Percentiles rank a stretch among this genome's conserved stretches.
phyloP scores from a whole-genome alignment of 1,140 invertebrate genomes.

The Drosophila pectinifera region DNA sequence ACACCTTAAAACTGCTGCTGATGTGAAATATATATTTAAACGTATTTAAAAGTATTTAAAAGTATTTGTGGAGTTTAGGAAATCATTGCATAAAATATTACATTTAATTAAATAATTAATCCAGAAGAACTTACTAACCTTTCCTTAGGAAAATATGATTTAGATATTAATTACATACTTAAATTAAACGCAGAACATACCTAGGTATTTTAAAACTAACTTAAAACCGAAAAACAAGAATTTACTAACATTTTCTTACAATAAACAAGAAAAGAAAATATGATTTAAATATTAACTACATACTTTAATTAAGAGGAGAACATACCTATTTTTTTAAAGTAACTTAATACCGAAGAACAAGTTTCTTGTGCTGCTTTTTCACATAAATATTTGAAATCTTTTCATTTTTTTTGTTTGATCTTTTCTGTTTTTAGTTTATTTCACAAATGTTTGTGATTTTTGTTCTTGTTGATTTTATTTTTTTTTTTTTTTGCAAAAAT shows the following conservation, averaged over 20 bases:
- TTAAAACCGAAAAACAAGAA: too few species aligned
- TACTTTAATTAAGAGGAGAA: neutral
- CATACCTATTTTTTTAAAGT: neutral
- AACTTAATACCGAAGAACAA: too few species aligned
- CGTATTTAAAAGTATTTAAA: too few species aligned
- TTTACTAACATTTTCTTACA: too few species aligned
- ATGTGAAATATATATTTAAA: too few species aligned
- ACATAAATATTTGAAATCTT: neutral
- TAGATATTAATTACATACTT: neutral
- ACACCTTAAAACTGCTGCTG: too few species aligned
- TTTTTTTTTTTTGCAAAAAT: conserved; percentile 3
- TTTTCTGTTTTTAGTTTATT: neutral
- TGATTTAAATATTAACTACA: neutral
- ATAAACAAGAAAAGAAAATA: too few species aligned
- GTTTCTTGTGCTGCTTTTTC: neutral
- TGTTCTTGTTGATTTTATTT: too few species aligned
- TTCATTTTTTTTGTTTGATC: neutral
- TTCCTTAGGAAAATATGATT: too few species aligned
- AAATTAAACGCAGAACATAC: too few species aligned
- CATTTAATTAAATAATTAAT: neutral
- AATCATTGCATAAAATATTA: neutral
- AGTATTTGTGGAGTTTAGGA: too few species aligned
- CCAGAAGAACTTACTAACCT: fast-evolving
- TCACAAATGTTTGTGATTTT: neutral
- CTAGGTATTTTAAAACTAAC: neutral